Base-by-base conservation (phyloP, 2,888 invertebrate genomes). In the Drosophila cracens region DNA sequence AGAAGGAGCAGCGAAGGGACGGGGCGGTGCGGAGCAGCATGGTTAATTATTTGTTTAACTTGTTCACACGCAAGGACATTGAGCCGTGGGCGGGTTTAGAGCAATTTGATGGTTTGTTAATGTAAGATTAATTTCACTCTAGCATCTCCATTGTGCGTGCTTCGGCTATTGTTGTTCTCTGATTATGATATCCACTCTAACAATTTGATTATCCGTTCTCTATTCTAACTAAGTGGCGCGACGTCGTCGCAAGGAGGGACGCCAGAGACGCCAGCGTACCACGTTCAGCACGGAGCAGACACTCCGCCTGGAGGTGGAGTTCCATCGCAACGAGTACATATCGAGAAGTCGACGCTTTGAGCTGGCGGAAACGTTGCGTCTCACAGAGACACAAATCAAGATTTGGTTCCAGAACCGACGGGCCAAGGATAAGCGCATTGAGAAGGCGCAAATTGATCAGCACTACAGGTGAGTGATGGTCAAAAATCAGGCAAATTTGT, bases 261-360 rank as follows among this genome's bases (percentile, higher is more conserved):
- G 97, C 16, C 97, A 97, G 1, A 94, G 98, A 54, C 95, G 98
- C 1, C 98, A 99, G 93, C 94, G 98, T 56, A 99, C 99, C 46
- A 99, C 98, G 0, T 99, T 99, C 93, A 98, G 97, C 68, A 97
- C 97, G 40, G 98, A 98, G 87, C 99, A 99, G 93, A 99, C 98
- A 0, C 94, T 98, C 34, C 94, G 97, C 16, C 94, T 99, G 40
- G 99, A 99, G 93, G 95, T 97, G 60, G 98, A 99, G 92, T 99
- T 98, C 92, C 97, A 97, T 80, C 94, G 97, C 67, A 97, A 97
- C 13, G 98, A 98, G 93, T 99, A 99, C 92, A 98, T 99, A 75
- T 98, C 98, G 18, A 94, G 98, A 72, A 96, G 97, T 38, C 94
- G 98, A 87, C 94, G 97, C 76, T 97, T 96, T 90, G 97, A 97